These are phyloP conservation scores for Danionella cerebrum DNA, from an alignment of 2,113 vertebrate genomes.

Conservation along the genomic window DNA sequence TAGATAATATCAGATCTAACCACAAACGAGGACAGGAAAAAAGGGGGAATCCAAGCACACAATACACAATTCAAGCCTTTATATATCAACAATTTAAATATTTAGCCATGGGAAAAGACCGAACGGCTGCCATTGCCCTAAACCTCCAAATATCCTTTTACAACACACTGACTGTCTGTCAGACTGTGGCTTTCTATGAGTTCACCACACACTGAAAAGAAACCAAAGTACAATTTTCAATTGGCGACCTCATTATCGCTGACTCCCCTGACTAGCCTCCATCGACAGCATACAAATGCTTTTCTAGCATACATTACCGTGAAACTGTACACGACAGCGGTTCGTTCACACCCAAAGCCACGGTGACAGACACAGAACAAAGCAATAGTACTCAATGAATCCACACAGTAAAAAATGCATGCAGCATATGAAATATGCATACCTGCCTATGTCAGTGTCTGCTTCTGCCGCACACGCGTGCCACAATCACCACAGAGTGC, in stretches of 20 bases:
- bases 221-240: not conserved
- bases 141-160: not conserved
- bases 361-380: constrained; percentile 42
- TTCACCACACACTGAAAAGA: not conserved
- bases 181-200: not conserved
- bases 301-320: not conserved
- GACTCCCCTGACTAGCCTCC: not conserved
- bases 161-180: not conserved
- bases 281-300: not conserved
- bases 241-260: not conserved
- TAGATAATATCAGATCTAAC: no score
- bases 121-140: not conserved
- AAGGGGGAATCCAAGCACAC: no score
- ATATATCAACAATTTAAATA: not conserved
- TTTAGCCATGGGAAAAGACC: not conserved
- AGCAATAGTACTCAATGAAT: constrained; percentile 52
- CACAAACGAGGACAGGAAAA: constrained; percentile 37
- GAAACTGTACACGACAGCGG: not conserved
- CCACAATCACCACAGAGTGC: constrained; percentile 33
- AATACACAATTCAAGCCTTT: no score
- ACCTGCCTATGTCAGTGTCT: constrained; percentile 50
- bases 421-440: constrained; percentile 49
- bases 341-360: constrained; percentile 22
- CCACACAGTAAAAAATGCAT: constrained; percentile 59
- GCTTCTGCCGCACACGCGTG: constrained; percentile 36